A percentile compares a stretch with the other conserved stretches of the same genome.
Conservation (phyloP, 30 jellyfish, hydroid and myxozoan species). For the Haliclystus octoradiatus region DNA sequence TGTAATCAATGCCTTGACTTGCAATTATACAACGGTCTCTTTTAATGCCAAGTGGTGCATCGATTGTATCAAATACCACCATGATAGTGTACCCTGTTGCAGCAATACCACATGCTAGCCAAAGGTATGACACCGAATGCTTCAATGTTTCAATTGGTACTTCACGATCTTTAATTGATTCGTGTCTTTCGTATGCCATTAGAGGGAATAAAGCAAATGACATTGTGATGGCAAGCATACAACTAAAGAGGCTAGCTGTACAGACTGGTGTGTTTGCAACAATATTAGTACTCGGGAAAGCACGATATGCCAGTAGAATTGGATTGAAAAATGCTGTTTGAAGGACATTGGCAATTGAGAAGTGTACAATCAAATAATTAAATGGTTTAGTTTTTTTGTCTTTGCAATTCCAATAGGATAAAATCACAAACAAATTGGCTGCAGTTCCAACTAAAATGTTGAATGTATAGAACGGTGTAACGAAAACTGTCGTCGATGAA, state of each 20-base stretch:
- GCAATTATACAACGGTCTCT: constrained; percentile 16
- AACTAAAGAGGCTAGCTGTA: constrained; percentile 4
- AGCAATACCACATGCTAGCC: constrained; percentile 1
- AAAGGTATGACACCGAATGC: background rate
- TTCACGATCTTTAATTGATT: background rate
- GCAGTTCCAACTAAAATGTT: constrained; percentile 6
- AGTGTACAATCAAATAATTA: background rate
- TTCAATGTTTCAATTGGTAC: background rate
- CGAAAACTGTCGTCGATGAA: constrained; percentile 4
- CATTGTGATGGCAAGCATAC: constrained; percentile 17
- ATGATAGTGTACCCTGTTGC: constrained; percentile 2
- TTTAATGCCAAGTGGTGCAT: constrained; percentile 3
- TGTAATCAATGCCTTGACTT: constrained; percentile 13
- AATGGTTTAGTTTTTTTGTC: background rate
- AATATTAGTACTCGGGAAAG: background rate
- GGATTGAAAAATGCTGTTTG: constrained; percentile 9
- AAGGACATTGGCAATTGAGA: constrained; percentile 2
- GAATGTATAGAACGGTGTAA: constrained; percentile 6
- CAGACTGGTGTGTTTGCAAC: constrained; percentile 10
- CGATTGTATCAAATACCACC: background rate
- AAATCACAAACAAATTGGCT: constrained; percentile 6
- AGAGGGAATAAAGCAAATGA: constrained; percentile 5
- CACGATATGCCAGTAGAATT: constrained; percentile 3
- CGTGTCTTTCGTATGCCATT: constrained; percentile 8
- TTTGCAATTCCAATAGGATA: background rate